Evolutionary conservation across 2,113 vertebrate species (phyloP).

Genomic region (Camelus dromedarius): DNA sequence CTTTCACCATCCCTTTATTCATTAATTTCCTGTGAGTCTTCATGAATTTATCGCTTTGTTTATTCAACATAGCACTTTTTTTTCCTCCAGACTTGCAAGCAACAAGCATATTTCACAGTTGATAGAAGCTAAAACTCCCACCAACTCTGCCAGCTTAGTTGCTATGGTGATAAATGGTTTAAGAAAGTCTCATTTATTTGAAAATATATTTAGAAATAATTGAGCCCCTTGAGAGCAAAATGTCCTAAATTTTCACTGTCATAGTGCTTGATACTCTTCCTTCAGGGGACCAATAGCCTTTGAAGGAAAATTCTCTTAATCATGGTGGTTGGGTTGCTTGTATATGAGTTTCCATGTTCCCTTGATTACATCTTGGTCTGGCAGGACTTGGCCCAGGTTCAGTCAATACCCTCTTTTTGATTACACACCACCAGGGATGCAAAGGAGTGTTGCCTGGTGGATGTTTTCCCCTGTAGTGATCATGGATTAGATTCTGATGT

Average conservation of each 20-base stretch:
- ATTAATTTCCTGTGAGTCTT: slow-evolving; percentile 32
- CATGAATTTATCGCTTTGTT: slow-evolving; percentile 24
- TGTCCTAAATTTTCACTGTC: slow-evolving; percentile 68
- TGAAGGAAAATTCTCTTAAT: slow-evolving; percentile 53
- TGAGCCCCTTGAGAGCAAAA: slow-evolving; percentile 79
- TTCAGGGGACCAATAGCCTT: slow-evolving; percentile 52
- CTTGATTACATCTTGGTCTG: not conserved
- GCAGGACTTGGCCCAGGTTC: not conserved
- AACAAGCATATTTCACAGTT: slow-evolving; percentile 72
- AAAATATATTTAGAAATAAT: slow-evolving; percentile 85
- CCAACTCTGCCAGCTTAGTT: slow-evolving; percentile 76
- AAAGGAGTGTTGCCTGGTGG: not conserved
- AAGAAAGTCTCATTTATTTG: slow-evolving; percentile 82
- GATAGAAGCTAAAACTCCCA: slow-evolving; percentile 63
- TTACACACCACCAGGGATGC: not conserved
- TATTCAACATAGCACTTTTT: slow-evolving; percentile 23
- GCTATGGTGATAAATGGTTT: slow-evolving; percentile 81
- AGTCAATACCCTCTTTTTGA: not conserved
- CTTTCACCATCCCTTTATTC: not conserved
- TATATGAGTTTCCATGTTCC: not conserved
- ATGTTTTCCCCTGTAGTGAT: not conserved
- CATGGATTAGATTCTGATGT: not conserved
- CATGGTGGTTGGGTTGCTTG: not conserved
- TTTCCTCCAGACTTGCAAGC: slow-evolving; percentile 37
- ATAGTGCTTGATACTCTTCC: slow-evolving; percentile 35